A percentile compares a stretch with the other conserved stretches of the same genome.
These are phyloP conservation scores for Craseonycteris thonglongyai DNA, from an alignment of 2,113 vertebrate species.

Conservation along the genomic window DNA sequence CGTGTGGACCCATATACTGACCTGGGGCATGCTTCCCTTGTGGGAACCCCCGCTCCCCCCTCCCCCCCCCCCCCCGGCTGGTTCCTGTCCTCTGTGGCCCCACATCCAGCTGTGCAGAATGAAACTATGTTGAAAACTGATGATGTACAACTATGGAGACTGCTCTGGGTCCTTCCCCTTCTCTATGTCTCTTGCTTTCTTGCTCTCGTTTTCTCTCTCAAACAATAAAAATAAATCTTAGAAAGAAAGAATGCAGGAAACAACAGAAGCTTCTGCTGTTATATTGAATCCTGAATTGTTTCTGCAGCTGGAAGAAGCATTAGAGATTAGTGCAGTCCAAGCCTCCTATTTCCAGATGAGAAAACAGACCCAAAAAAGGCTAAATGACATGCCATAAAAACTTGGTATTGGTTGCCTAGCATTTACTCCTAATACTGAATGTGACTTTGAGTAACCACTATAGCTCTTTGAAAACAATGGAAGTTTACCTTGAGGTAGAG, in stretches of 20 bases:
- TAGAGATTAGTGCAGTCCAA: constrained; percentile 2
- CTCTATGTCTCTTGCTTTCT: too few relatives aligned
- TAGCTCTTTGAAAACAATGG: not conserved
- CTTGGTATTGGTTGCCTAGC: not conserved
- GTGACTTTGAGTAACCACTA: not conserved
- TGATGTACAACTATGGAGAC: too few relatives aligned
- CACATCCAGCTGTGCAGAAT: too few relatives aligned
- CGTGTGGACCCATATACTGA: too few relatives aligned
- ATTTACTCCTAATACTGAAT: not conserved
- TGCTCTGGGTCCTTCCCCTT: too few relatives aligned
- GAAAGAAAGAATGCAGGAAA: not conserved
- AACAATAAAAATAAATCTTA: too few relatives aligned
- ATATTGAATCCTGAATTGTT: constrained; percentile 5
- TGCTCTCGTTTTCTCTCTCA: too few relatives aligned
- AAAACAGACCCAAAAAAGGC: not conserved
- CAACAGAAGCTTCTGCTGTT: not conserved
- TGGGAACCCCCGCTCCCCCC: too few relatives aligned
- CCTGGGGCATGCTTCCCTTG: too few relatives aligned
- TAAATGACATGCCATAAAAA: not conserved
- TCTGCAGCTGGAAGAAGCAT: constrained; percentile 37
- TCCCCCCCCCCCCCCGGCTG: too few relatives aligned
- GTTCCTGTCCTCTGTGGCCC: too few relatives aligned
- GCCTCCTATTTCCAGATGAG: constrained; percentile 24
- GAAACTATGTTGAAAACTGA: too few relatives aligned
- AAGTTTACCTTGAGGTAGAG: not conserved